Evolutionary conservation across 2,888 invertebrate genomes (phyloP).

Genomic region (Chydorus sphaericus): DNA sequence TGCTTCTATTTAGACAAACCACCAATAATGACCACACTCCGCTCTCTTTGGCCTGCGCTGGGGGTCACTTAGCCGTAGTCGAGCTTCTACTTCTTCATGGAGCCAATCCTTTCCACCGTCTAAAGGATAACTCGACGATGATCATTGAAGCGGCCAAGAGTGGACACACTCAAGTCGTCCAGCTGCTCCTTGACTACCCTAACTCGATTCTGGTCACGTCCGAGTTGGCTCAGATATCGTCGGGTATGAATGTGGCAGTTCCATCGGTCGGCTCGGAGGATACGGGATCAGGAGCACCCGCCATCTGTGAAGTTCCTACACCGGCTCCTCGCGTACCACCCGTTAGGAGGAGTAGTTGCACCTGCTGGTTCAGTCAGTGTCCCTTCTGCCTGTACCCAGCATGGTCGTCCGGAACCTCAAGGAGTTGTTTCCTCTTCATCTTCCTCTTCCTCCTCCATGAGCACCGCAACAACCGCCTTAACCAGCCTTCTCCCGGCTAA

Average conservation of each 20-base stretch:
- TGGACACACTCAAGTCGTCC: constrained; percentile 90
- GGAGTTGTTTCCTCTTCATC: constrained; percentile 9
- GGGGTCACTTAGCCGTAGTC: constrained; percentile 86
- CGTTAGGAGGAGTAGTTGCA: background rate
- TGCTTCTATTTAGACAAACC: constrained; percentile 34
- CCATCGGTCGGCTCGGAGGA: constrained; percentile 15
- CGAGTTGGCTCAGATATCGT: constrained; percentile 17
- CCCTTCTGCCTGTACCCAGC: background rate
- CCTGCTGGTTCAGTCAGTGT: background rate
- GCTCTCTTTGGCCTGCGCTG: constrained; percentile 87
- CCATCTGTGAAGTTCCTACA: constrained; percentile 3
- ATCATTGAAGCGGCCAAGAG: constrained; percentile 97
- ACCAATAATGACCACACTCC: constrained; percentile 95
- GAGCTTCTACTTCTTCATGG: constrained; percentile 79
- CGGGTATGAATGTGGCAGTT: constrained; percentile 13
- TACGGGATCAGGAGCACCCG: constrained; percentile 28
- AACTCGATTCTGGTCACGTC: constrained; percentile 58
- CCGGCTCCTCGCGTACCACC: constrained; percentile 15
- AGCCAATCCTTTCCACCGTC: constrained; percentile 89
- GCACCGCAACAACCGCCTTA: no score
- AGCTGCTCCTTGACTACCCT: constrained; percentile 85
- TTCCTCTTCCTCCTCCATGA: background rate
- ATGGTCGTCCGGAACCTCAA: constrained; percentile 13
- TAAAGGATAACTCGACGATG: constrained; percentile 97
- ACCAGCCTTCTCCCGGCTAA: constrained; percentile 1